Conservation (phyloP, 2,113 vertebrate species). For the Pluvialis apricaria region DNA sequence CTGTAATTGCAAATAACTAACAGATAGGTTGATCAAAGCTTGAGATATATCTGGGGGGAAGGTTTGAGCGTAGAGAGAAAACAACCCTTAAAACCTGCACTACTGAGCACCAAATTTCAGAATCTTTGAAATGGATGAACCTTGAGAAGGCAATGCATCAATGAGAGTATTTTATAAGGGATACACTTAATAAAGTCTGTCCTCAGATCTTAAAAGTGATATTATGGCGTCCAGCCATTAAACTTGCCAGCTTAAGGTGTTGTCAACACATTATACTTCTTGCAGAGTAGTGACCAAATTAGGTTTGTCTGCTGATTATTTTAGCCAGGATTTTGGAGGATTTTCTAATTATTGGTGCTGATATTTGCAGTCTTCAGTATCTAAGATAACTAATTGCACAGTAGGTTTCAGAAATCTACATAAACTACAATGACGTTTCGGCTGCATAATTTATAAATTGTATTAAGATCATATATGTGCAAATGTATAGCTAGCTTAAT, state of each 20-base stretch:
- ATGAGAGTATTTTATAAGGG: background rate
- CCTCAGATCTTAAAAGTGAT: background rate
- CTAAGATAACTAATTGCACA: background rate
- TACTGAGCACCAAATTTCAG: background rate
- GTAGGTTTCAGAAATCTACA: background rate
- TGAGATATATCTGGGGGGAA: too few relatives aligned
- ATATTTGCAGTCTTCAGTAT: background rate
- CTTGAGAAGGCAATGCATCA: background rate
- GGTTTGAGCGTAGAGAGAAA: background rate
- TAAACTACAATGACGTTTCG: background rate
- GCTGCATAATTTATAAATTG: background rate
- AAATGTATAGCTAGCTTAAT: background rate
- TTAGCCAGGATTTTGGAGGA: background rate
- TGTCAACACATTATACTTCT: background rate
- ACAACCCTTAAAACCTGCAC: background rate
- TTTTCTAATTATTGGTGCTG: background rate
- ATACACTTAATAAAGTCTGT: background rate
- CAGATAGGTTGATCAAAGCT: background rate
- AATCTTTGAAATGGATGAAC: background rate
- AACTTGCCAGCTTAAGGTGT: background rate
- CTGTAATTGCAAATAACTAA: background rate
- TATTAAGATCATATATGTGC: background rate
- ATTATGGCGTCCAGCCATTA: background rate
- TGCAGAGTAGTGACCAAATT: background rate
- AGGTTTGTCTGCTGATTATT: background rate